Conservation (phyloP, 2,113 vertebrate genomes). For the Chaenogobius annularis region DNA sequence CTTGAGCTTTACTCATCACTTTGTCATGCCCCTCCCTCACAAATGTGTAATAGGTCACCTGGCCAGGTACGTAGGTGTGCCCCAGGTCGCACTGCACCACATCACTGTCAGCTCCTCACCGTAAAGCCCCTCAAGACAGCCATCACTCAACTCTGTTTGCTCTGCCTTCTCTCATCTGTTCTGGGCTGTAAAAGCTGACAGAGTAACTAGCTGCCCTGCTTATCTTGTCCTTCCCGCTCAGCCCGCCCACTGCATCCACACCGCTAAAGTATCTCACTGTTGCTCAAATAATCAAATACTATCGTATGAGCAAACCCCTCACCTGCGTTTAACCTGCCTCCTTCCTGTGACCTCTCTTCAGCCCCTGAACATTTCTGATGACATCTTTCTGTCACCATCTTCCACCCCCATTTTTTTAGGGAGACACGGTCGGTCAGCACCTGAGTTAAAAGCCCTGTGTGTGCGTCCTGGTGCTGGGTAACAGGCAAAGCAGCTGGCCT, state of each 20-base stretch:
- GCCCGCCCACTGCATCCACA: constrained; percentile 24
- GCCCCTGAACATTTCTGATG: constrained; percentile 25
- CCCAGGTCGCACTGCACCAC: constrained; percentile 40
- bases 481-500: constrained; percentile 60
- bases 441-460: constrained; percentile 30
- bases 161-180: constrained; percentile 58
- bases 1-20: constrained; percentile 45
- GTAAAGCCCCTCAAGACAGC: constrained; percentile 40
- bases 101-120: constrained; percentile 62
- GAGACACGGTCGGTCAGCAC: constrained; percentile 35
- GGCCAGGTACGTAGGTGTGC: constrained; percentile 61
- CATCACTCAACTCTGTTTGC: constrained; percentile 46
- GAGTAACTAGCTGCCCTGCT: constrained; percentile 36
- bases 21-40: constrained; percentile 30
- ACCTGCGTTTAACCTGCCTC: constrained; percentile 12
- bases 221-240: constrained; percentile 38
- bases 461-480: constrained; percentile 17
- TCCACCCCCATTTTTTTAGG: background rate
- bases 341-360: constrained; percentile 24
- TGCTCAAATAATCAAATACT: too few relatives aligned
- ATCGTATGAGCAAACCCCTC: too few relatives aligned
- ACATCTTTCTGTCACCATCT: constrained; percentile 17
- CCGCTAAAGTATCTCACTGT: background rate
- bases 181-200: constrained; percentile 56
- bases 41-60: constrained; percentile 30